phyloP scores from a whole-genome alignment of 2,888 invertebrate genomes.

The Drosophila birchii region DNA sequence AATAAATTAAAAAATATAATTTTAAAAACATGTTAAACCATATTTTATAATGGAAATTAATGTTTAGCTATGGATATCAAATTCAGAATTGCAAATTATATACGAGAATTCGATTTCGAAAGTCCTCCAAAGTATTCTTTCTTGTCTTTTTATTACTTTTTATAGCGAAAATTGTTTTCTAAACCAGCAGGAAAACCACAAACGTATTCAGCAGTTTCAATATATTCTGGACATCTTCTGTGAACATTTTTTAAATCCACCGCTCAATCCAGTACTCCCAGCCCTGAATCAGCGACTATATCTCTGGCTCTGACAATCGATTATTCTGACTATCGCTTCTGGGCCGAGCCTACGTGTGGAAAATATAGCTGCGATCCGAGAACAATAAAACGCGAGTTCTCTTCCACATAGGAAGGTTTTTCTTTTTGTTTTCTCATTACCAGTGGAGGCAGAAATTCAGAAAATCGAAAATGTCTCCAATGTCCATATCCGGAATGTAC shows the following conservation, averaged over 20 bases:
- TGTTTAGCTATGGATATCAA: too few species aligned
- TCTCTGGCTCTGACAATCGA: slow-evolving; percentile 35
- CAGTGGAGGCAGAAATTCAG: background rate
- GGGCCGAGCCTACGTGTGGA: slow-evolving; percentile 50
- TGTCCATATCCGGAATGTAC: slow-evolving; percentile 22
- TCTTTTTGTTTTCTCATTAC: slow-evolving; percentile 34
- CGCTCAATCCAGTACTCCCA: background rate
- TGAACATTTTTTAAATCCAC: slow-evolving; percentile 2
- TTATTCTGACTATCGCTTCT: slow-evolving; percentile 26
- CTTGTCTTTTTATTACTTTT: background rate
- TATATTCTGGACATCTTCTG: background rate
- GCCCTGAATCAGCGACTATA: slow-evolving; percentile 3
- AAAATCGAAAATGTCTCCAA: slow-evolving; percentile 28
- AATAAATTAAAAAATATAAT: too few species aligned
- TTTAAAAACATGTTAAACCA: too few species aligned
- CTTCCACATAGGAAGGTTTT: slow-evolving; percentile 43
- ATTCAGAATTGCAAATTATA: too few species aligned
- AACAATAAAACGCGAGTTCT: slow-evolving; percentile 37
- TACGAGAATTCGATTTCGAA: too few species aligned
- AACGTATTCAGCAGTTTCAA: background rate
- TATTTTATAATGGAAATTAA: too few species aligned
- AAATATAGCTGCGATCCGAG: slow-evolving; percentile 29
- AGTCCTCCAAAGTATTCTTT: background rate
- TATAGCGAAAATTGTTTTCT: background rate
- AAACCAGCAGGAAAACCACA: too few species aligned